Percentiles rank a stretch among this genome's conserved stretches.
phyloP scores from a whole-genome alignment of 2,888 invertebrate genomes.

The Trissonchulus sp. region DNA sequence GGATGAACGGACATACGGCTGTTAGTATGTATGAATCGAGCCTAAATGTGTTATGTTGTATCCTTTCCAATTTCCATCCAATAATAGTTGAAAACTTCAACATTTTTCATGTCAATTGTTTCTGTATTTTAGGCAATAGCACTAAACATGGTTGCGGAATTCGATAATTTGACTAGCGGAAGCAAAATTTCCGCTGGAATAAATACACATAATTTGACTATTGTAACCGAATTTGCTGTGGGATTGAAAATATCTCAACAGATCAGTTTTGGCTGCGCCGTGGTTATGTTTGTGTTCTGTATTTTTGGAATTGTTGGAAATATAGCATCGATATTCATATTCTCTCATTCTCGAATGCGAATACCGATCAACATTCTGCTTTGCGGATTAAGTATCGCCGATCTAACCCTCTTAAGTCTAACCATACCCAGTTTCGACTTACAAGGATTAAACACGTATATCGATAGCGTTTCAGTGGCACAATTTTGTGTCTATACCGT shows the following conservation, averaged over 20 bases:
- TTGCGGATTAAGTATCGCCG: background rate
- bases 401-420: constrained; percentile 5
- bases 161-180: too few relatives aligned
- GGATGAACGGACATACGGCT: too few relatives aligned
- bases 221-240: background rate
- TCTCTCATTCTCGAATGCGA: constrained; percentile 15
- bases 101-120: too few relatives aligned
- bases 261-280: constrained; percentile 17
- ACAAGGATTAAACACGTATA: constrained; percentile 18
- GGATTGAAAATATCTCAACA: background rate
- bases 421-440: constrained; percentile 19
- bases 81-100: too few relatives aligned
- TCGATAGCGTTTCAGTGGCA: background rate
- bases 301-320: constrained; percentile 15
- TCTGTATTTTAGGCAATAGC: too few relatives aligned
- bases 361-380: constrained; percentile 18
- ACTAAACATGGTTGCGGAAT: too few relatives aligned
- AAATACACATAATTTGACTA: too few relatives aligned
- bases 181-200: too few relatives aligned
- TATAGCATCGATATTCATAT: constrained; percentile 2
- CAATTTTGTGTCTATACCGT: constrained; percentile 25
- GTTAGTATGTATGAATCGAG: too few relatives aligned
- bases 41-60: too few relatives aligned
- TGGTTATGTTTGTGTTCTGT: constrained; percentile 25
- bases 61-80: too few relatives aligned